Evolutionary conservation across 2,113 vertebrate species (phyloP).

Genomic region (Felis catus): DNA sequence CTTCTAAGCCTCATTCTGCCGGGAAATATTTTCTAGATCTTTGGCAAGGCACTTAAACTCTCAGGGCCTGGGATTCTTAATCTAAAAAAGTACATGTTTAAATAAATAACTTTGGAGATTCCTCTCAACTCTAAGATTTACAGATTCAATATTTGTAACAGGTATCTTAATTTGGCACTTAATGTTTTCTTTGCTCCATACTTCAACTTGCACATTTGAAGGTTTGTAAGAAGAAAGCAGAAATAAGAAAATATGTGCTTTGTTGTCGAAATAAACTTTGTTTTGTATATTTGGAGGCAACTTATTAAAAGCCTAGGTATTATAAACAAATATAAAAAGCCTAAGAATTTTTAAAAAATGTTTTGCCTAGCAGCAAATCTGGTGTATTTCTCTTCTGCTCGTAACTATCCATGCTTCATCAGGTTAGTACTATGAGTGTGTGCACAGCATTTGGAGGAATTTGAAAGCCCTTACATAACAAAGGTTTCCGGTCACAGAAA

Average conservation of each 20-base stretch:
- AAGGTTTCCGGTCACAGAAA: background rate
- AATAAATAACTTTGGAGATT: background rate
- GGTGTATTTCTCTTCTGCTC: background rate
- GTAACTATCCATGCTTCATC: background rate
- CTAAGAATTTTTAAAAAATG: background rate
- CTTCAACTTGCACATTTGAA: background rate
- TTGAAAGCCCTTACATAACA: constrained; percentile 1
- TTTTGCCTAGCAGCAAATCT: background rate
- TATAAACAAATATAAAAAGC: background rate
- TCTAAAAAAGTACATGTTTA: background rate
- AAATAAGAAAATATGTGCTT: constrained; percentile 23
- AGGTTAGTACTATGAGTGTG: background rate
- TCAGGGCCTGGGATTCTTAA: background rate
- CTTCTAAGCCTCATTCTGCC: background rate
- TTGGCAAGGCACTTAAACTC: background rate
- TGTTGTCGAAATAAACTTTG: background rate
- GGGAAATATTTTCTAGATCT: background rate
- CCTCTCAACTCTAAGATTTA: constrained; percentile 12
- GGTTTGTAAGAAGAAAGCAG: background rate
- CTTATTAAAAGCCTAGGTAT: background rate
- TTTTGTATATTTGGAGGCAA: background rate
- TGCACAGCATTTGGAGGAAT: background rate
- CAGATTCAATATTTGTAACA: background rate
- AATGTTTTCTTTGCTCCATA: constrained; percentile 12
- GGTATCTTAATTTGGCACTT: background rate